Evolutionary conservation across 2,888 invertebrate genomes (phyloP).

Genomic region (Pseudeuparius sepicola): DNA sequence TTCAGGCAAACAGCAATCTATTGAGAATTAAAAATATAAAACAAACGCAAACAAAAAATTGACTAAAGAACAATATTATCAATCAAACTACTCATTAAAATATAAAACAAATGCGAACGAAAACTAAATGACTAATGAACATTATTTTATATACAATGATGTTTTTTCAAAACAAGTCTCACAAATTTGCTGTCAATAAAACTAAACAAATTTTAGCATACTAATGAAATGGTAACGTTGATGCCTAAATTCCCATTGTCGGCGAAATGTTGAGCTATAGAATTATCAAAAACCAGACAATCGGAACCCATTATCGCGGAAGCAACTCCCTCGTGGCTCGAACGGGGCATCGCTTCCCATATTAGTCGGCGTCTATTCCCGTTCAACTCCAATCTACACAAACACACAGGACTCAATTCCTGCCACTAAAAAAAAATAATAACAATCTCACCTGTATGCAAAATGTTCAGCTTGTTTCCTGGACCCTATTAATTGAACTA

Average conservation of each 20-base stretch:
- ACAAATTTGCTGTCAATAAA: too few species aligned
- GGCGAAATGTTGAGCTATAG: slow-evolving; percentile 95
- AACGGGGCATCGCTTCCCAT: slow-evolving; percentile 98
- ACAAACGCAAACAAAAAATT: too few species aligned
- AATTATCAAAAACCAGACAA: slow-evolving; percentile 97
- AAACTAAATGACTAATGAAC: too few species aligned
- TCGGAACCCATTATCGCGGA: slow-evolving; percentile 96
- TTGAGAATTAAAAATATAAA: too few species aligned
- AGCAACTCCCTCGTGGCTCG: slow-evolving; percentile 97
- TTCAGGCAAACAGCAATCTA: too few species aligned
- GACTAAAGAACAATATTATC: too few species aligned
- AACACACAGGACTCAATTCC: too few species aligned
- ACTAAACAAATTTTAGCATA: slow-evolving; percentile 41
- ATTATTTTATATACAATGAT: too few species aligned
- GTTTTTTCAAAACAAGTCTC: too few species aligned
- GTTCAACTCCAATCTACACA: slow-evolving; percentile 80
- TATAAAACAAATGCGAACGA: too few species aligned
- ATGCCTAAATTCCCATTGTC: slow-evolving; percentile 99
- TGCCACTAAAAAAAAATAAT: too few species aligned
- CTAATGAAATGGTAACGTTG: slow-evolving; percentile 96
- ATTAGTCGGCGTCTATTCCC: slow-evolving; percentile 89
- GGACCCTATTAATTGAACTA: slow-evolving; percentile 97
- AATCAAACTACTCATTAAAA: too few species aligned
- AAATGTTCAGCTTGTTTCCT: slow-evolving; percentile 98
- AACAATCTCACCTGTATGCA: slow-evolving; percentile 72